These are phyloP conservation scores for Heliconius aoede DNA, from an alignment of 2,888 invertebrate species.

Conservation along the genomic window DNA sequence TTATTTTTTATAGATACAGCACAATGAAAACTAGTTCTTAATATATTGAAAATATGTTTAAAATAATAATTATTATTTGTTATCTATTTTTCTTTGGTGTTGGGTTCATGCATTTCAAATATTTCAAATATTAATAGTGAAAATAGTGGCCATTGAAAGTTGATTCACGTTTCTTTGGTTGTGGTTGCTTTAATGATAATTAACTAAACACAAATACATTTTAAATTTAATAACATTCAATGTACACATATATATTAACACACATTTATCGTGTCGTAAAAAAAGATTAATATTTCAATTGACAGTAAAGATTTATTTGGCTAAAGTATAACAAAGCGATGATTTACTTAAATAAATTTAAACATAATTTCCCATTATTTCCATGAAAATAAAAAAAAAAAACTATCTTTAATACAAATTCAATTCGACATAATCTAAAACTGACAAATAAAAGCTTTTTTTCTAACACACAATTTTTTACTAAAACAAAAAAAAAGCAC, in stretches of 20 bases:
- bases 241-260: no score
- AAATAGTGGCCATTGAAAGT: not conserved
- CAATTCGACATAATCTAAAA: not conserved
- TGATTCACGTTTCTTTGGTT: constrained; percentile 1
- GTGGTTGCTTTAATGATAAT: not conserved
- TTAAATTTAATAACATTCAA: not conserved
- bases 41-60: not conserved
- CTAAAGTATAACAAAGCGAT: no score
- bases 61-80: not conserved
- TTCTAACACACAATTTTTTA: constrained; percentile 41
- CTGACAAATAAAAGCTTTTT: constrained; percentile 41
- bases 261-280: no score
- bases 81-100: not conserved
- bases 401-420: not conserved
- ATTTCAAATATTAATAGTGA: no score
- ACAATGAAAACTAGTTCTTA: not conserved
- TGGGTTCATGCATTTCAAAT: not conserved
- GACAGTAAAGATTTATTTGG: no score
- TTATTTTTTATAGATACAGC: not conserved
- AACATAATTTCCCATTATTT: not conserved
- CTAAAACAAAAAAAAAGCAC: not conserved
- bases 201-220: not conserved
- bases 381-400: not conserved
- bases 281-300: no score
- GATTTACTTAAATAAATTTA: no score